phyloP scores from a whole-genome alignment of 2,888 invertebrate genomes.

The Aricia artaxerxes region DNA sequence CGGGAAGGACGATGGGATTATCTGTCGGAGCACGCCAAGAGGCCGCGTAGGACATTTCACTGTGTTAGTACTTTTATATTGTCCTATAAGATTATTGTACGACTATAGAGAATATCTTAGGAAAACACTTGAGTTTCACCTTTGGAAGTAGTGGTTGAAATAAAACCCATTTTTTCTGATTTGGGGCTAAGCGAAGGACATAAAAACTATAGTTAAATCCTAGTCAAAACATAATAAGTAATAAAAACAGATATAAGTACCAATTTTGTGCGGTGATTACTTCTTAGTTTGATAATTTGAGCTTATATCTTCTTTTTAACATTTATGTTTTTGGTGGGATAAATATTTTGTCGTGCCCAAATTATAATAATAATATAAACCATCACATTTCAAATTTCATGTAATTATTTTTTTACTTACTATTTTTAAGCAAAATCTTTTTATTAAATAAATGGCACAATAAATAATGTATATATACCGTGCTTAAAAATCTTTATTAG shows the following conservation, averaged over 20 bases:
- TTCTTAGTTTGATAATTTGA: too few species aligned
- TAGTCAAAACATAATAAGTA: too few species aligned
- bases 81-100: slow-evolving; percentile 36
- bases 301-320: too few species aligned
- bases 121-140: background rate
- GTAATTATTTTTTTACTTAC: background rate
- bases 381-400: too few species aligned
- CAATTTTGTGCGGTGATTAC: too few species aligned
- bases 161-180: too few species aligned
- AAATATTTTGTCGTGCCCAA: too few species aligned
- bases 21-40: slow-evolving; percentile 72
- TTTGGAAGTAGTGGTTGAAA: background rate
- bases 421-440: background rate
- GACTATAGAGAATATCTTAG: slow-evolving; percentile 31
- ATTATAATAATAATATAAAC: too few species aligned
- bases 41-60: slow-evolving; percentile 52
- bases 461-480: background rate
- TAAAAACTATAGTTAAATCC: too few species aligned
- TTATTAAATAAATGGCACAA: background rate
- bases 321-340: too few species aligned
- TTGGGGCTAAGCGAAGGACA: too few species aligned
- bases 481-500: background rate
- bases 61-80: slow-evolving; percentile 49
- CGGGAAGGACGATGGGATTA: slow-evolving; percentile 69
- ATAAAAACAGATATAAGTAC: too few species aligned